Conservation (phyloP, 2,113 vertebrate genomes). For the Chionodraco myersi region DNA sequence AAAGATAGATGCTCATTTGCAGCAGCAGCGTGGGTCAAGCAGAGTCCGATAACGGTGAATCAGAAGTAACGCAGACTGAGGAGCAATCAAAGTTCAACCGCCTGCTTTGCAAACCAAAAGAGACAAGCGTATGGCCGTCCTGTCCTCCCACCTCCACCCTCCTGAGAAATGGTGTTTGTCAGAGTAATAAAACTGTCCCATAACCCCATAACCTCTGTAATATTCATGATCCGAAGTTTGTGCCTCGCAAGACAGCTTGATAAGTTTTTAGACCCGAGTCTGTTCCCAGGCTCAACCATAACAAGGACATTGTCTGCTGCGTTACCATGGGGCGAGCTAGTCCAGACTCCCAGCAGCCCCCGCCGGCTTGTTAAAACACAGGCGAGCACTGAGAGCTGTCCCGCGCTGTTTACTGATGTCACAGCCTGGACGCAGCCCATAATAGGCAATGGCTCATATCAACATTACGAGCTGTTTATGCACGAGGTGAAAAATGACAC, state of each 20-base stretch:
- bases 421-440: constrained; percentile 70
- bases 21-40: constrained; percentile 46
- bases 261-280: constrained; percentile 65
- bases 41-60: constrained; percentile 52
- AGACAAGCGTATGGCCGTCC: constrained; percentile 52
- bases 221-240: constrained; percentile 78
- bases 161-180: constrained; percentile 73
- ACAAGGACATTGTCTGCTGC: constrained; percentile 75
- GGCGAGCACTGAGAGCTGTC: constrained; percentile 25
- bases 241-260: constrained; percentile 71
- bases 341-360: constrained; percentile 73
- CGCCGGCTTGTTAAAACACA: constrained; percentile 67
- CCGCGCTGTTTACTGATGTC: constrained; percentile 71
- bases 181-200: constrained; percentile 78
- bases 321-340: constrained; percentile 71
- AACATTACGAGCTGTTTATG: constrained; percentile 77
- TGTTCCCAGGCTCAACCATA: constrained; percentile 76
- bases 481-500: constrained; percentile 76
- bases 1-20: constrained; percentile 65
- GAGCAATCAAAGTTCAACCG: constrained; percentile 63
- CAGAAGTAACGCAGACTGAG: constrained; percentile 43
- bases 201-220: constrained; percentile 75
- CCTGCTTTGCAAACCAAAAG: constrained; percentile 53
- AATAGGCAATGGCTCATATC: constrained; percentile 83
- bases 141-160: constrained; percentile 54